Conservation (phyloP, 2,113 vertebrate genomes). For the Chroicocephalus ridibundus region DNA sequence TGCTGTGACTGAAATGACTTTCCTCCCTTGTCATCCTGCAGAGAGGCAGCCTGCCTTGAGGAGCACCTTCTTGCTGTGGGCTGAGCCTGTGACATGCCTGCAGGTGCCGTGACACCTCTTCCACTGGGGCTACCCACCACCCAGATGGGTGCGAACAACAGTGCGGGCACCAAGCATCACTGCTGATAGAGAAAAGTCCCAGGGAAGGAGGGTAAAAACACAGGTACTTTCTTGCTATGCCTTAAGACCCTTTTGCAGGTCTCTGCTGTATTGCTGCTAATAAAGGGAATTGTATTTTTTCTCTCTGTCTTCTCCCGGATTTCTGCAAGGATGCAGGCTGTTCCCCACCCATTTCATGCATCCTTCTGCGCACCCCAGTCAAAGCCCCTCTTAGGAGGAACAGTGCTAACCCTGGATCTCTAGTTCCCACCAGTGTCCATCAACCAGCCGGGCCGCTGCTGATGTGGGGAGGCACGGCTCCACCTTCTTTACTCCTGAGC, state of each 20-base stretch:
- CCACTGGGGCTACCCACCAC: not conserved
- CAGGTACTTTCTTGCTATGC: not conserved
- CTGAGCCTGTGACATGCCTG: not conserved
- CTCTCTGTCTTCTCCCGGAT: not conserved
- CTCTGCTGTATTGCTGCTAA: not conserved
- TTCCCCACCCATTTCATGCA: not conserved
- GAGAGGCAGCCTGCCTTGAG: not conserved
- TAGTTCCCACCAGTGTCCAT: not conserved
- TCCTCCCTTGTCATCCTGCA: not conserved
- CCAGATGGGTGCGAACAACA: not conserved
- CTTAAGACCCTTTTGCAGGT: not conserved
- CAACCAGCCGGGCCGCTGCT: not conserved
- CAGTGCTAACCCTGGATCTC: too few relatives aligned
- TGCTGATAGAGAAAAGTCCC: not conserved
- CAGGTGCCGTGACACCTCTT: accelerated
- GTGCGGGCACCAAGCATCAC: not conserved
- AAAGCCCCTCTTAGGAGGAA: not conserved
- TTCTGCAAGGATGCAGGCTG: not conserved
- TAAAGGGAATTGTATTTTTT: not conserved
- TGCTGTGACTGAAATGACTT: not conserved
- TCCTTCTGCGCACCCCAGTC: not conserved
- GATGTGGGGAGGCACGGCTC: not conserved
- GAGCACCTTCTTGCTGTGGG: not conserved
- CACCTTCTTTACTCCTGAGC: not conserved
- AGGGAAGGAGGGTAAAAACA: not conserved